Conservation (phyloP, 2,113 vertebrate species). For the Oryzias woworae region DNA sequence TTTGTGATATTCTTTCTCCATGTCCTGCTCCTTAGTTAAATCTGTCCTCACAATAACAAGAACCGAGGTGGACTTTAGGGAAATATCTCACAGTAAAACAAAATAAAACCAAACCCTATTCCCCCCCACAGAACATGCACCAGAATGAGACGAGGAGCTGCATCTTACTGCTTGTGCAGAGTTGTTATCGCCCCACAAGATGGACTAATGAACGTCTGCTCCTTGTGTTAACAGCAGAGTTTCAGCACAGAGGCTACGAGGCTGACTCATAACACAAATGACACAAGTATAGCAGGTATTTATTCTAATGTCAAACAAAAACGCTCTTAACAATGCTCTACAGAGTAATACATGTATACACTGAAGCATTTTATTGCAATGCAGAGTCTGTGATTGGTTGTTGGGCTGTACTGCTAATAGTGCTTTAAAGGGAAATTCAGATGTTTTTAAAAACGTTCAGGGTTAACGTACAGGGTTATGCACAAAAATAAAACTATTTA, state of each 20-base stretch:
- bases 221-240: slow-evolving; percentile 13
- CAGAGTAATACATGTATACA: slow-evolving; percentile 1
- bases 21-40: slow-evolving; percentile 41
- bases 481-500: too few relatives aligned
- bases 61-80: slow-evolving; percentile 10
- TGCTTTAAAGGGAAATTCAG: too few relatives aligned
- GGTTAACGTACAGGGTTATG: too few relatives aligned
- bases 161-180: slow-evolving; percentile 1
- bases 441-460: too few relatives aligned
- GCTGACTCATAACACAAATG: slow-evolving; percentile 3
- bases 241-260: slow-evolving; percentile 1
- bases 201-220: slow-evolving; percentile 8
- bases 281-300: slow-evolving; percentile 4
- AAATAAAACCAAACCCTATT: slow-evolving; percentile 20
- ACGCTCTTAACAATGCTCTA: neutral
- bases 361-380: too few relatives aligned
- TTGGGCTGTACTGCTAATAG: too few relatives aligned
- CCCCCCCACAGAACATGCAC: slow-evolving; percentile 11
- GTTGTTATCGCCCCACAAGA: slow-evolving; percentile 13
- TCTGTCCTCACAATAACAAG: slow-evolving; percentile 17
- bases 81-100: slow-evolving; percentile 29
- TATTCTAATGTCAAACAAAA: slow-evolving; percentile 7
- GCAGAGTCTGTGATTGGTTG: too few relatives aligned
- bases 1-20: slow-evolving; percentile 35
- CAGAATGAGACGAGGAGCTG: slow-evolving; percentile 5